phyloP scores from a whole-genome alignment of 2,113 vertebrate species.

The Mesitornis unicolor region DNA sequence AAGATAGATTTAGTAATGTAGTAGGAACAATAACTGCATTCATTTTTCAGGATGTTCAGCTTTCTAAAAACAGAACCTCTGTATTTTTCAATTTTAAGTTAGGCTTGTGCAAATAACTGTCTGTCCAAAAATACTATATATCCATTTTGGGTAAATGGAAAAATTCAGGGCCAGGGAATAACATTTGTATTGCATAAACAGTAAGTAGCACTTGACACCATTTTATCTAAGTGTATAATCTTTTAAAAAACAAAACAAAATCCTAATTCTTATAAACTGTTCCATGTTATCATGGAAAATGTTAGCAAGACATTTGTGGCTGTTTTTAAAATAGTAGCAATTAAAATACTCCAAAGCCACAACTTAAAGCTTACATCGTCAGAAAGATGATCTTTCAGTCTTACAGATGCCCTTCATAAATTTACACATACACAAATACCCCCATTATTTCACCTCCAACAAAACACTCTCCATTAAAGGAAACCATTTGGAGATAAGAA shows the following conservation, averaged over 20 bases:
- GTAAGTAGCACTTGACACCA: slow-evolving; percentile 26
- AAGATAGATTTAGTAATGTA: background rate
- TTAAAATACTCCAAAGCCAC: background rate
- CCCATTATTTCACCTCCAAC: background rate
- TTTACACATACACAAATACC: background rate
- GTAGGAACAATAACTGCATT: slow-evolving; percentile 8
- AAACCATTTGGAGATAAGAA: background rate
- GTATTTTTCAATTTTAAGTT: slow-evolving; percentile 58
- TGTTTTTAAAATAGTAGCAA: slow-evolving; percentile 9
- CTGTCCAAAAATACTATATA: slow-evolving; percentile 45
- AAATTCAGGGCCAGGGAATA: slow-evolving; percentile 48
- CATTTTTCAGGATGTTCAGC: slow-evolving; percentile 36
- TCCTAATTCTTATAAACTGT: background rate
- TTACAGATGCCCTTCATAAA: background rate
- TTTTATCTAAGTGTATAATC: slow-evolving; percentile 25
- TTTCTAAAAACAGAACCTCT: slow-evolving; percentile 55
- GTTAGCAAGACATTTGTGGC: background rate
- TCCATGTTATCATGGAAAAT: slow-evolving; percentile 51
- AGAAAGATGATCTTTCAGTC: background rate
- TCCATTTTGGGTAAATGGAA: slow-evolving; percentile 63
- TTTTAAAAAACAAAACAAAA: slow-evolving; percentile 19
- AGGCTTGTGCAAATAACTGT: slow-evolving; percentile 37
- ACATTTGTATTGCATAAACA: slow-evolving; percentile 52
- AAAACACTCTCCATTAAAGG: background rate
- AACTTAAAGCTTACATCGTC: background rate